Percentiles rank a stretch among this genome's conserved stretches.
These are phyloP conservation scores for Schizotus pectinicornis DNA, from an alignment of 2,888 invertebrate genomes.

Conservation along the genomic window DNA sequence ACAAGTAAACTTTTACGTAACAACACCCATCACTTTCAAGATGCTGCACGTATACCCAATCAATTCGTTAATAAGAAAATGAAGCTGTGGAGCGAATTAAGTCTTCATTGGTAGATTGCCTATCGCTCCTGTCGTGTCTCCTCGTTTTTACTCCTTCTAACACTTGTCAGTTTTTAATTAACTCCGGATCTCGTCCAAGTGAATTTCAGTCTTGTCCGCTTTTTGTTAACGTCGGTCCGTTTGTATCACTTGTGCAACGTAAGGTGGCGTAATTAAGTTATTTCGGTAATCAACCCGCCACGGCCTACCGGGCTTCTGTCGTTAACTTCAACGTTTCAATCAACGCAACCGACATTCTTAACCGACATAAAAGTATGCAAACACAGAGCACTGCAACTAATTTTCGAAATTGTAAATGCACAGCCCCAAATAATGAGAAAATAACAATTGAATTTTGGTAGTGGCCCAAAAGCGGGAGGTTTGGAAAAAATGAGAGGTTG, in stretches of 20 bases:
- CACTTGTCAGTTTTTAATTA: conserved; percentile 17
- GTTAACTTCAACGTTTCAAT: conserved; percentile 44
- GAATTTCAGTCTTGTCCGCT: conserved; percentile 14
- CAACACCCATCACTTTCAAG: too few relatives aligned
- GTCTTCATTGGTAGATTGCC: not conserved
- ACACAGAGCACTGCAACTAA: not conserved
- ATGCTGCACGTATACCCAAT: too few relatives aligned
- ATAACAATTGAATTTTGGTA: too few relatives aligned
- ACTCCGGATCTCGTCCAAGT: conserved; percentile 16
- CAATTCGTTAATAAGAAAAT: too few relatives aligned
- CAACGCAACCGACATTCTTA: conserved; percentile 30
- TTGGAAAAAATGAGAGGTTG: too few relatives aligned
- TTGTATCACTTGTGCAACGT: conserved; percentile 38
- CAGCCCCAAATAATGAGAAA: too few relatives aligned
- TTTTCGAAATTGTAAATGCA: too few relatives aligned
- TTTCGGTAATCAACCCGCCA: conserved; percentile 34
- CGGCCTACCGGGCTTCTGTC: conserved; percentile 40
- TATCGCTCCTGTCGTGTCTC: not conserved
- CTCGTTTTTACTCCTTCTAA: not conserved
- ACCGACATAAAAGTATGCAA: not conserved
- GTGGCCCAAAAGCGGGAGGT: too few relatives aligned
- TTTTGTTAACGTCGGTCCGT: conserved; percentile 27
- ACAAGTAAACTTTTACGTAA: too few relatives aligned
- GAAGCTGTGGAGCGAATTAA: too few relatives aligned
- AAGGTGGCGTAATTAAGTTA: conserved; percentile 41